Evolutionary conservation across 1,140 invertebrate species (phyloP).

Genomic region (Triops cancriformis): DNA sequence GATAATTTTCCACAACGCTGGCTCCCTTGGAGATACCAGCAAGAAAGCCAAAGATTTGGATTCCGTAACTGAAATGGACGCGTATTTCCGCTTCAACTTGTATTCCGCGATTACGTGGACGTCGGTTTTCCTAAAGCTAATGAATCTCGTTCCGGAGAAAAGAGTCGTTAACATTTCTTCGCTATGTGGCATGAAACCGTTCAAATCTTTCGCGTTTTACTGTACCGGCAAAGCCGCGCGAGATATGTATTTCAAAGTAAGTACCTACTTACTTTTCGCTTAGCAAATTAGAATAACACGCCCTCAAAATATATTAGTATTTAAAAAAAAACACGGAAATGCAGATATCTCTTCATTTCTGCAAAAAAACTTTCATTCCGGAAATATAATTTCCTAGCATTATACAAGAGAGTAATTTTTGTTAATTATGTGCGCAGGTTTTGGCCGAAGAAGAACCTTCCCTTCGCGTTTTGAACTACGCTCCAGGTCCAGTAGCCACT

Average conservation of each 20-base stretch:
- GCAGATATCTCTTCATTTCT: background rate
- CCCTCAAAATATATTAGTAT: no score
- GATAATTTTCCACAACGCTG: constrained; percentile 84
- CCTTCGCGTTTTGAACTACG: constrained; percentile 76
- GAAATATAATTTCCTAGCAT: no score
- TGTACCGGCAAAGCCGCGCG: constrained; percentile 81
- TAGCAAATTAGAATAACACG: no score
- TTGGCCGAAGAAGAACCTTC: constrained; percentile 70
- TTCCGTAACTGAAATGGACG: constrained; percentile 49
- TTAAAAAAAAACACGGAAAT: no score
- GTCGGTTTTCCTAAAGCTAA: constrained; percentile 56
- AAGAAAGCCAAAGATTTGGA: constrained; percentile 51
- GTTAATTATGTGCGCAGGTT: constrained; percentile 32
- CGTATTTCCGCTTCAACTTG: constrained; percentile 70
- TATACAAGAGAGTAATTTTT: background rate
- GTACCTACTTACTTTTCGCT: constrained; percentile 6
- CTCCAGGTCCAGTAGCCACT: constrained; percentile 86
- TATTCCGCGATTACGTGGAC: constrained; percentile 69
- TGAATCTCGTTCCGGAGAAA: constrained; percentile 42
- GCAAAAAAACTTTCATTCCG: no score
- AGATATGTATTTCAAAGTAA: constrained; percentile 78
- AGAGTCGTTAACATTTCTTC: constrained; percentile 82
- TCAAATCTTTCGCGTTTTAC: constrained; percentile 67
- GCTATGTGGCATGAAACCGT: constrained; percentile 63
- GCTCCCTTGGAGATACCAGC: constrained; percentile 65